Base-by-base conservation (phyloP, 2,113 vertebrate genomes). In the Paramisgurnus dabryanus region DNA sequence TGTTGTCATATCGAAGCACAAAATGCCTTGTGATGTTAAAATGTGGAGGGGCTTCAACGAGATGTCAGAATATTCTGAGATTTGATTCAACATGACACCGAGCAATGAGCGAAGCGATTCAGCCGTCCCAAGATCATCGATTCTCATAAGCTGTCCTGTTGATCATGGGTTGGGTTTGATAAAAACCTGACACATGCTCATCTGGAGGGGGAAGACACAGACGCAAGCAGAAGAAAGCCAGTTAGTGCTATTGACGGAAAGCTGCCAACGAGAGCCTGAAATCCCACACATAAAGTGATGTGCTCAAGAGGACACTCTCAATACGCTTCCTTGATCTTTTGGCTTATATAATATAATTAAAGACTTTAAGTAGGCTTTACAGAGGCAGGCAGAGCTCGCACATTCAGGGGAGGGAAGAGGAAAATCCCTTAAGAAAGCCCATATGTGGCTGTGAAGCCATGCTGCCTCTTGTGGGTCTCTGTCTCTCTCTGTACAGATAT, bases 281-380 rank as follows among this genome's bases (percentile, higher is more conserved):
- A 82, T 80, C 83, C 80, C 45, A 61, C 64, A 82, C 77, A 87
- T 78, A 82, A 73, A 82, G 70, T 72, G 76, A 82, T 69, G 58
- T 57, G 49, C 79, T 79, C 60, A 79, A 87, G 81, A 81, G 80
- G 75, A 86, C 82, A 84, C 85, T 87, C 86, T 87, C 87, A 81
- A 78, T 85, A 86, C 80, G 83, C 85, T 87, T 85, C 87, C 89
- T 88, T 90, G 88, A 91, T 91, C 90, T 90, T 76, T 39, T 69
- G 81, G 86, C 87, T 92, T 91, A 90, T 88, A 88, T 89, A 91
- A 91, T 88, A 90, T 90, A 90, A 91, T 91, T 91, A 92, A 91
- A 87, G 86, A 85, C 81, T 89, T 91, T 91, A 91, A 91, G 81
- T 80, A 82, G 88, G 85, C 80, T 89, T 87, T 89, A 86, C 83